Percentiles rank a stretch among this genome's conserved stretches.
Evolutionary conservation across 2,113 vertebrate species (phyloP).

Genomic region (Rhinopithecus roxellana): DNA sequence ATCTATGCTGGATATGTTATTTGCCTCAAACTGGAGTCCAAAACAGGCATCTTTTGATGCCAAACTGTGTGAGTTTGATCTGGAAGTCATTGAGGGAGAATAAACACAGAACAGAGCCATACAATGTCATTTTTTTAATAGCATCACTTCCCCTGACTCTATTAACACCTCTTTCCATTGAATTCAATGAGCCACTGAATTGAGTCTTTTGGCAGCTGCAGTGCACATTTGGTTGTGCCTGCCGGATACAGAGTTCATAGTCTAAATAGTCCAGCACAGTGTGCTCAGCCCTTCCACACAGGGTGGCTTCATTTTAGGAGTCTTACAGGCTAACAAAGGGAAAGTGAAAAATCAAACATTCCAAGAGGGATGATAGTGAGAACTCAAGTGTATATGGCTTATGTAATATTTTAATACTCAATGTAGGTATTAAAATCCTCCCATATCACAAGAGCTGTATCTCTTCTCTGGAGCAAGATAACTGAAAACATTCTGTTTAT

Average conservation of each 20-base stretch:
- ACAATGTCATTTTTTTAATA: constrained; percentile 64
- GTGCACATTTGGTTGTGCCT: constrained; percentile 30
- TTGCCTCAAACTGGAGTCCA: not conserved
- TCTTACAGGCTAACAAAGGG: not conserved
- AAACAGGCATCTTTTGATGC: not conserved
- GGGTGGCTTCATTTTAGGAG: not conserved
- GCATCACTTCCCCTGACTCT: constrained; percentile 65
- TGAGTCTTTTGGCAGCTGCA: constrained; percentile 55
- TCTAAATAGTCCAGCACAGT: not conserved
- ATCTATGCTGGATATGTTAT: not conserved
- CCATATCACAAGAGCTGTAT: not conserved
- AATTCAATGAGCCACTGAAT: constrained; percentile 45
- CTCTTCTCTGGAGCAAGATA: not conserved
- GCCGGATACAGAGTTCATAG: constrained; percentile 19
- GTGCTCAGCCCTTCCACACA: not conserved
- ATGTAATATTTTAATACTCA: constrained; percentile 24
- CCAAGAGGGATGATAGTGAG: not conserved
- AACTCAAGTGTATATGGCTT: not conserved
- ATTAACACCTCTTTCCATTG: constrained; percentile 73
- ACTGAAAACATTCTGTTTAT: not conserved
- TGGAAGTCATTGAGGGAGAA: constrained; percentile 63
- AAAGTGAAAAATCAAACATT: constrained; percentile 1
- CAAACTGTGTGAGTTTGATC: constrained; percentile 41
- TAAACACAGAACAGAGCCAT: constrained; percentile 50
- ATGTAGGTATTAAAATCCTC: not conserved